These are phyloP conservation scores for Drosophila pandora DNA, from an alignment of 1,140 invertebrate species.

Conservation along the genomic window DNA sequence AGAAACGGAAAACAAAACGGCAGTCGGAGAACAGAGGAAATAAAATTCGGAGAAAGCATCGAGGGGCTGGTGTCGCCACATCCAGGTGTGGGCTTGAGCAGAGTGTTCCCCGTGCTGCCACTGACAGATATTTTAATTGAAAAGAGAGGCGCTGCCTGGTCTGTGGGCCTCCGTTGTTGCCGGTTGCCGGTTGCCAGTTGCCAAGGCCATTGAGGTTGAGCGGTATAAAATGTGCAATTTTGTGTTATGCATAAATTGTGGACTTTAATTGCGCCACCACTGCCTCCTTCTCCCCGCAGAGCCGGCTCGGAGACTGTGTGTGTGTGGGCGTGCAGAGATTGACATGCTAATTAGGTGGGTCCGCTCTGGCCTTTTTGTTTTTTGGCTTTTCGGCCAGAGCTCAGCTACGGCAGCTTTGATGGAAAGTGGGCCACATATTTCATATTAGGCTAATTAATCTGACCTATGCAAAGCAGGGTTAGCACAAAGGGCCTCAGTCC, in stretches of 20 bases:
- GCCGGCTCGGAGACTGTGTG: conserved; percentile 7
- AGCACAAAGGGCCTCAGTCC: background rate
- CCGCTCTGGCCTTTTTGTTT: conserved; percentile 37
- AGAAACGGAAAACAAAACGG: conserved; percentile 14
- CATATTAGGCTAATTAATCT: conserved; percentile 45
- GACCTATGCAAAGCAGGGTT: conserved; percentile 8
- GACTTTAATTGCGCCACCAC: conserved; percentile 54
- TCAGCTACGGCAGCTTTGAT: background rate
- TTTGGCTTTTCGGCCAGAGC: background rate
- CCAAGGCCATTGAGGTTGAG: conserved; percentile 36
- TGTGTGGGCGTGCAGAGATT: conserved; percentile 38
- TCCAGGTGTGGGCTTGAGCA: conserved; percentile 56
- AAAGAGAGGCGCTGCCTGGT: conserved; percentile 64
- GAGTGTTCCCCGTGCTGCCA: conserved; percentile 38
- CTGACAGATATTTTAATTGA: conserved; percentile 75
- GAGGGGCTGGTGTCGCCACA: conserved; percentile 17
- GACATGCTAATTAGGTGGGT: conserved; percentile 56
- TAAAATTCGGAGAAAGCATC: conserved; percentile 27
- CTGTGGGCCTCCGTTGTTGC: background rate
- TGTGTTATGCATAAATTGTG: conserved; percentile 68
- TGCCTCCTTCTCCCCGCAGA: conserved; percentile 14
- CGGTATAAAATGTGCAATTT: conserved; percentile 65
- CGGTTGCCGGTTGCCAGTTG: conserved; percentile 11
- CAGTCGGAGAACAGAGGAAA: conserved; percentile 3
- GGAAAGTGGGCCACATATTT: conserved; percentile 41